These are phyloP conservation scores for Lucilia sericata DNA, from an alignment of 1,140 invertebrate species.

Conservation along the genomic window DNA sequence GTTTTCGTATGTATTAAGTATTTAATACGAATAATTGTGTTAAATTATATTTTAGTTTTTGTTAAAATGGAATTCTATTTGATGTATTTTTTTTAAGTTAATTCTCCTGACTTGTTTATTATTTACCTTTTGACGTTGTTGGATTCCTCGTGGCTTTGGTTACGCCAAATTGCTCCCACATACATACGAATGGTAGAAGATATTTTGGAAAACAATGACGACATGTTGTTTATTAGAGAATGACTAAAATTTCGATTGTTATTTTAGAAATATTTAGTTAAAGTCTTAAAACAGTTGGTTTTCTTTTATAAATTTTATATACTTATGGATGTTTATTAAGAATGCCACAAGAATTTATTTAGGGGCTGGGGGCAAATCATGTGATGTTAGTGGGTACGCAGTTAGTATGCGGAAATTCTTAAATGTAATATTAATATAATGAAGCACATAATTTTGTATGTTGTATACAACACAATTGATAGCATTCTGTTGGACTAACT, in stretches of 20 bases:
- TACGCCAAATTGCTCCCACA: constrained; percentile 2
- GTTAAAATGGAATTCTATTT: background rate
- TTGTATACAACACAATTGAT: too few species aligned
- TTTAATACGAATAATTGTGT: background rate
- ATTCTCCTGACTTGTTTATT: background rate
- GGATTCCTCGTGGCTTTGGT: background rate
- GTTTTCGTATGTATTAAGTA: background rate
- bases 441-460: too few species aligned
- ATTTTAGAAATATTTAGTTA: background rate
- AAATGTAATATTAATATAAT: too few species aligned
- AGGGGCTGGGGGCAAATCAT: too few species aligned
- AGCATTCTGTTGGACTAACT: too few species aligned
- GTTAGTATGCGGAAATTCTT: too few species aligned
- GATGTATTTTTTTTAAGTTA: background rate
- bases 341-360: too few species aligned
- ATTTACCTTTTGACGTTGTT: constrained; percentile 16
- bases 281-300: background rate
- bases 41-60: background rate
- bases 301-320: too few species aligned
- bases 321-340: too few species aligned
- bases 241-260: background rate
- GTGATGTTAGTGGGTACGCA: too few species aligned
- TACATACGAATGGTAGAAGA: background rate
- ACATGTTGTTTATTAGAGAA: background rate
- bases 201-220: background rate